These are phyloP conservation scores for Hecatera dysodea DNA, from an alignment of 2,888 invertebrate species.

Conservation along the genomic window DNA sequence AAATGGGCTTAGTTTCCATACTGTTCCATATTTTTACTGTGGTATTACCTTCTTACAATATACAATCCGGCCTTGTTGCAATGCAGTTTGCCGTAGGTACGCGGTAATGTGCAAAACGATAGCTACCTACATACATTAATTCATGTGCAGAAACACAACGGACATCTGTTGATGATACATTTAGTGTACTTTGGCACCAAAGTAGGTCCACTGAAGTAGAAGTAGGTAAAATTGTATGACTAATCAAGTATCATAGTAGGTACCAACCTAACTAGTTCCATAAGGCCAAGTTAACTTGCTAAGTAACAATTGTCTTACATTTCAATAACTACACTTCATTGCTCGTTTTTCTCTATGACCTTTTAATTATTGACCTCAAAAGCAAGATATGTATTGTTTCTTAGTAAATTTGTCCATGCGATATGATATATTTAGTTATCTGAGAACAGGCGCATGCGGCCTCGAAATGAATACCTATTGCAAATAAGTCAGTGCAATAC, in stretches of 20 bases:
- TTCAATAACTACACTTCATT: slow-evolving; percentile 5
- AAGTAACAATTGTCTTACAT: background rate
- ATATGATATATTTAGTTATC: slow-evolving; percentile 59
- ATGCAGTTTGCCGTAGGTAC: too few species aligned
- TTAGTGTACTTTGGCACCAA: background rate
- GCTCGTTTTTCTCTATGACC: slow-evolving; percentile 12
- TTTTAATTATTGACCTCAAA: background rate
- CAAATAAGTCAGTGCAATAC: slow-evolving; percentile 46
- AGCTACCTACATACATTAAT: background rate
- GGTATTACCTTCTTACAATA: too few species aligned
- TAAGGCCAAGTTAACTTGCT: background rate
- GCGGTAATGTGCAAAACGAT: background rate
- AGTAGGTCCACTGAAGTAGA: background rate
- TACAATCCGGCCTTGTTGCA: background rate
- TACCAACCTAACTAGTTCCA: background rate
- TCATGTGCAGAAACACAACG: slow-evolving; percentile 1
- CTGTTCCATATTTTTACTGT: too few species aligned
- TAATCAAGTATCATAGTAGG: background rate
- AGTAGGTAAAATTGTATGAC: slow-evolving; percentile 7
- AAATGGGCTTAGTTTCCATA: too few species aligned
- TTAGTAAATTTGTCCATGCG: slow-evolving; percentile 36
- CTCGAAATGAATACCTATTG: slow-evolving; percentile 58
- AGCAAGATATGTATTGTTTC: slow-evolving; percentile 26
- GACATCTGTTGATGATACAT: slow-evolving; percentile 28
- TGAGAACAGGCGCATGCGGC: slow-evolving; percentile 45